Evolutionary conservation across 2,113 vertebrate species (phyloP), one percentile per base, ranked within the genome.

Genomic region (Silurus glanis): DNA sequence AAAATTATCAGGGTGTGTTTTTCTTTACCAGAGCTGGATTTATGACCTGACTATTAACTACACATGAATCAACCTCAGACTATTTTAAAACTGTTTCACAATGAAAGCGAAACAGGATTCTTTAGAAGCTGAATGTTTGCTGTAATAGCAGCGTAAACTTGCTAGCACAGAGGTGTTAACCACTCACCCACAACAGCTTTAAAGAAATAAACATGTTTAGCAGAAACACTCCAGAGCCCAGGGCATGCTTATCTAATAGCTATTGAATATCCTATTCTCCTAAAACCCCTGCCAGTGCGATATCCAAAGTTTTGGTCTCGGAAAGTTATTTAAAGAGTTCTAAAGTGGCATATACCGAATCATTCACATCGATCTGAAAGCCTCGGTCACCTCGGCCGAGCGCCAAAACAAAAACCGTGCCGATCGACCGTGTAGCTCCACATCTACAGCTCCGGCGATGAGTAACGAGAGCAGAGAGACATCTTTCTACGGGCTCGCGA

Each of bases 271-370:
- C 28, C 66, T 83, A 37, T 17, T 37, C 14, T 58, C 47, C 12
- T 51, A 1, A 10, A 9, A 19, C 1, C 83, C 51, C n/a, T 51
- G n/a, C 78, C 74, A 9, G 28, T 9, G 59, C 47, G 61, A 71
- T 10, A 3, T 81, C 51, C 5, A 61, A 84, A 84, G 45, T 78
- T 28, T 49, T 53, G 45, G 62, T 47, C 53, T 71, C 13, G 47
- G 13, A 71, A 81, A 71, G 62, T 56, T 58, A 80, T 45, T 56
- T 59, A 55, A 19, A 47, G 76, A 25, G 56, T 25, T 81, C 66
- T 72, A 86, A 72, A 86, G 28, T 49, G 55, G 55, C 76, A 71
- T 47, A 55, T 51, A 84, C 23, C 14, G 3, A 64, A 84, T 86
- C 75, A 67, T 23, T 61, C 7, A 12, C 13, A 55, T 69, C 5